Conservation (phyloP, 2,797 vertebrate genomes). For the Pelodytes ibericus region DNA sequence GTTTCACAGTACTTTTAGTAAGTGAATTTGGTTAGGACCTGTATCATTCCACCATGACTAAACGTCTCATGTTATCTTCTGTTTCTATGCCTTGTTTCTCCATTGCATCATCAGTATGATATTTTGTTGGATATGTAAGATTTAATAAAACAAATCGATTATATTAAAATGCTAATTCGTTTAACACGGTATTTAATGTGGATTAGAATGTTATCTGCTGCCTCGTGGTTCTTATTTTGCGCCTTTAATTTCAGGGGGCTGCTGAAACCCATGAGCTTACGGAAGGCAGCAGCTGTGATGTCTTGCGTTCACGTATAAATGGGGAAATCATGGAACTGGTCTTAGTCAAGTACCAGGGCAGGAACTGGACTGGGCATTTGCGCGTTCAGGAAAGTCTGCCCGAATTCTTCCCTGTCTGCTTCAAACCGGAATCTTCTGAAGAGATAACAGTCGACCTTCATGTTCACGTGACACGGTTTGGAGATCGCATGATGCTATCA, state of each 20-base stretch:
- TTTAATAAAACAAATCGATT: too few relatives aligned
- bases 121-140: too few relatives aligned
- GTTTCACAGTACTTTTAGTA: too few relatives aligned
- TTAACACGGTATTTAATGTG: too few relatives aligned
- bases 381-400: slow-evolving; percentile 72
- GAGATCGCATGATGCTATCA: slow-evolving; percentile 77
- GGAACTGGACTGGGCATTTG: slow-evolving; percentile 87
- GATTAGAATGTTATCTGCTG: too few relatives aligned
- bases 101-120: too few relatives aligned
- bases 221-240: neutral
- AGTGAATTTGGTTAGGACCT: too few relatives aligned
- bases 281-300: slow-evolving; percentile 83
- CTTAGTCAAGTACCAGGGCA: slow-evolving; percentile 88
- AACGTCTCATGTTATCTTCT: too few relatives aligned
- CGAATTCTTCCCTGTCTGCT: slow-evolving; percentile 83
- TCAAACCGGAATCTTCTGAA: slow-evolving; percentile 71
- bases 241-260: slow-evolving; percentile 72
- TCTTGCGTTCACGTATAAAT: slow-evolving; percentile 80
- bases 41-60: too few relatives aligned
- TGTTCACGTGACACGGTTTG: slow-evolving; percentile 69
- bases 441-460: slow-evolving; percentile 76
- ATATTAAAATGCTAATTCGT: too few relatives aligned
- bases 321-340: slow-evolving; percentile 88
- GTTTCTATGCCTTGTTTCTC: too few relatives aligned
- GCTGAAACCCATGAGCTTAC: slow-evolving; percentile 77